Percentiles rank a stretch among this genome's conserved stretches.
phyloP scores from a whole-genome alignment of 2,113 vertebrate genomes.

The Periophthalmodon schlosseri region DNA sequence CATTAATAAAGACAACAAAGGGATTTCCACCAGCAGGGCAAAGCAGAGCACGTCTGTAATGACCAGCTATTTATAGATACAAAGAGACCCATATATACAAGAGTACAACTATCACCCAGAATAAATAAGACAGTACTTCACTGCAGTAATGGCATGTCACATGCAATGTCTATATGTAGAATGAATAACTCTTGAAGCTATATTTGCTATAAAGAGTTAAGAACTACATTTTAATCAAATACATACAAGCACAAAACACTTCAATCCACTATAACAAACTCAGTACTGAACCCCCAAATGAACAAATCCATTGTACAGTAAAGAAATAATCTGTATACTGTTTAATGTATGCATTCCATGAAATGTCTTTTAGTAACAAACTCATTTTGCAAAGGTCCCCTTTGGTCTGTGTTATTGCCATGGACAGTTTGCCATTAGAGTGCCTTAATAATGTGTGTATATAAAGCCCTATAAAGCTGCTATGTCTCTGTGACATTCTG shows the following conservation, averaged over 20 bases:
- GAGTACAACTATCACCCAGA: constrained; percentile 4
- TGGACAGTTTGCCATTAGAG: not conserved
- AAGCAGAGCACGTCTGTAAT: constrained; percentile 1
- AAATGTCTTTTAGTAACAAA: not conserved
- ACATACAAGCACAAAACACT: not conserved
- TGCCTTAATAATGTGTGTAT: not conserved
- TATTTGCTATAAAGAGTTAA: too few relatives aligned
- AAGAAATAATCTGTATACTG: too few relatives aligned
- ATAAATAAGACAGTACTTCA: constrained; percentile 9
- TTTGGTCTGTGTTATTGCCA: not conserved
- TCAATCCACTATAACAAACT: not conserved
- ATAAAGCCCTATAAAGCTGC: constrained; percentile 6
- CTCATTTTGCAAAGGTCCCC: not conserved
- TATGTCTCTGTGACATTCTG: not conserved
- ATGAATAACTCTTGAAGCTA: too few relatives aligned
- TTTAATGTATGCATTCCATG: not conserved
- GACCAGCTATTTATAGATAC: constrained; percentile 27
- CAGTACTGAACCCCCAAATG: too few relatives aligned
- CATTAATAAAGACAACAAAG: constrained; percentile 33
- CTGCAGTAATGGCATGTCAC: not conserved
- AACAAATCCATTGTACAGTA: not conserved
- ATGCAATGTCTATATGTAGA: not conserved
- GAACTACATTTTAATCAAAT: not conserved
- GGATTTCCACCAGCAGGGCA: constrained; percentile 34
- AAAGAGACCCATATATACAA: not conserved